These are phyloP conservation scores for Chironex yamaguchii DNA, from an alignment of 30 jellyfish, hydroid and myxozoan species.

Conservation along the genomic window DNA sequence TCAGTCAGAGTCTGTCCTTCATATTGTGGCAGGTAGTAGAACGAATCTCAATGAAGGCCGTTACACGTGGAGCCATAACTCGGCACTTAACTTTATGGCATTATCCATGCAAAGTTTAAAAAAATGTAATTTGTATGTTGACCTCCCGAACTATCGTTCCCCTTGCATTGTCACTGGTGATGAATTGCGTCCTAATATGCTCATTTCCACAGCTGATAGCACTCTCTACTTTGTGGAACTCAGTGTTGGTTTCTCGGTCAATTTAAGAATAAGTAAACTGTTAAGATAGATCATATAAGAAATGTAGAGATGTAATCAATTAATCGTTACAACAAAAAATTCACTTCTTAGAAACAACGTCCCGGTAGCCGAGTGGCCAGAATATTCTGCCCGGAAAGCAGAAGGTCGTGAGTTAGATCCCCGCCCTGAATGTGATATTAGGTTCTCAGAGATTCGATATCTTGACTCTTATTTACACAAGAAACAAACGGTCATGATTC, in stretches of 20 bases:
- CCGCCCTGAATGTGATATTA: no score
- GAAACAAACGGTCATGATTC: no score
- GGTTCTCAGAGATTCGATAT: no score
- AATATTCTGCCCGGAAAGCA: no score
- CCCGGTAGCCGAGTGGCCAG: no score
- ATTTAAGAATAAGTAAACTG: no score
- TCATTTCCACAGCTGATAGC: constrained; percentile 6
- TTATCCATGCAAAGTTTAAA: constrained; percentile 4
- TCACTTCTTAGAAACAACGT: no score
- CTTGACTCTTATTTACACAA: no score
- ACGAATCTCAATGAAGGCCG: constrained; percentile 39
- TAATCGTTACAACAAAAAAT: no score
- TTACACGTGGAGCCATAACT: constrained; percentile 33
- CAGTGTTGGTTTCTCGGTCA: not conserved
- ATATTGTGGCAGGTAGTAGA: constrained; percentile 36
- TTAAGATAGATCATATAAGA: no score
- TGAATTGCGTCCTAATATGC: constrained; percentile 16
- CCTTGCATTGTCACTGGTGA: constrained; percentile 10
- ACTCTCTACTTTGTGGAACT: not conserved
- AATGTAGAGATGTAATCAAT: no score
- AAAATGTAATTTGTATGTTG: constrained; percentile 14
- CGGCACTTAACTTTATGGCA: constrained; percentile 28
- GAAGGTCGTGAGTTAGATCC: no score
- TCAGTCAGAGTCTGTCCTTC: constrained; percentile 2
- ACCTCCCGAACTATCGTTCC: constrained; percentile 30